Conservation (phyloP, 30 jellyfish, hydroid and myxozoan genomes). For the Nemopilema nomurai region DNA sequence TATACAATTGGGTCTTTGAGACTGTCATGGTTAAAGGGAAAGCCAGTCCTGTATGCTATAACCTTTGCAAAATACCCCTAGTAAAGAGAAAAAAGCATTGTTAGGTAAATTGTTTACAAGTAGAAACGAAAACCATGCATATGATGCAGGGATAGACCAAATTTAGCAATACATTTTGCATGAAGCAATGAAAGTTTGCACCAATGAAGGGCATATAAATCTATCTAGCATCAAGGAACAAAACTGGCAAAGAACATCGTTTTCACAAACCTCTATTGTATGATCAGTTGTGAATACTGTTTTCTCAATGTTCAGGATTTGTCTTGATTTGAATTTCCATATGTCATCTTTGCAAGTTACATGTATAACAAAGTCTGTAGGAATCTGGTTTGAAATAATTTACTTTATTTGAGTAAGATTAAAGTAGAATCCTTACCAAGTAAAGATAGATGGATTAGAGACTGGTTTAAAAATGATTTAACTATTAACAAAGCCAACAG, state of each 20-base stretch:
- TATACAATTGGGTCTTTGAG: conserved; percentile 72
- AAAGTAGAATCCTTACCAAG: not conserved
- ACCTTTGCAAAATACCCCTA: conserved; percentile 73
- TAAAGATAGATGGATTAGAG: not conserved
- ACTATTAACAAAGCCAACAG: too few species aligned
- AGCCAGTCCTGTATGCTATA: conserved; percentile 78
- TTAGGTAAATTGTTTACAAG: too few species aligned
- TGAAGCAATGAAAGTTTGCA: too few species aligned
- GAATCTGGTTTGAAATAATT: conserved; percentile 64
- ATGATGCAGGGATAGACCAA: too few species aligned
- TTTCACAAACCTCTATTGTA: conserved; percentile 33
- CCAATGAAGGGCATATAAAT: not conserved
- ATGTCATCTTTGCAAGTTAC: conserved; percentile 21
- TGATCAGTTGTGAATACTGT: conserved; percentile 32
- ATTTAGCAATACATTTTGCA: too few species aligned
- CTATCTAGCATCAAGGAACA: not conserved
- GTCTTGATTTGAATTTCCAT: conserved; percentile 44
- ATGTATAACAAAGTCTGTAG: conserved; percentile 76
- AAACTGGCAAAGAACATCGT: not conserved
- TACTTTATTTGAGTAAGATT: too few species aligned
- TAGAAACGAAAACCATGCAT: too few species aligned
- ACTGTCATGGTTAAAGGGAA: conserved; percentile 54
- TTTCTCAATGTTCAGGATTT: conserved; percentile 58
- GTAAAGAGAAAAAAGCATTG: not conserved
- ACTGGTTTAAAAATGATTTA: too few species aligned